These are phyloP conservation scores for Thera britannica DNA, from an alignment of 2,888 invertebrate genomes.

Conservation along the genomic window DNA sequence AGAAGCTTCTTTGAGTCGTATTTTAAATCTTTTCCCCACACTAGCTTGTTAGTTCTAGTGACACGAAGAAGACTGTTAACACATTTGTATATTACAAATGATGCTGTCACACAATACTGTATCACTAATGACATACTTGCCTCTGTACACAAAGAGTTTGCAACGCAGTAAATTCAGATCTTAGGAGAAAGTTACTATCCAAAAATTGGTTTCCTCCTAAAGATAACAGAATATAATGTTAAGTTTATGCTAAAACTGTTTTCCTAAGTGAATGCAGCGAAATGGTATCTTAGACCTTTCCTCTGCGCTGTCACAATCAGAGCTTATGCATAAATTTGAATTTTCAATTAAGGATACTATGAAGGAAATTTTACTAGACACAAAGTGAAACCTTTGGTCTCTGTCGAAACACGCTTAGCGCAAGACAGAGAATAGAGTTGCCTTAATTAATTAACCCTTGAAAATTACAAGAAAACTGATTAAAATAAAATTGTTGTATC, in stretches of 20 bases:
- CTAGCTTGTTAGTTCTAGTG: no score
- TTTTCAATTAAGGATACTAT: slow-evolving; percentile 84
- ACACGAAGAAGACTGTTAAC: no score
- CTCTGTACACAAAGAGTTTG: no score
- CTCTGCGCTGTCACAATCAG: slow-evolving; percentile 71
- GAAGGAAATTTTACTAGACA: slow-evolving; percentile 83
- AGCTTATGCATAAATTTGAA: slow-evolving; percentile 85
- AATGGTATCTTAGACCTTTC: slow-evolving; percentile 37
- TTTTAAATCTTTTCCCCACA: no score
- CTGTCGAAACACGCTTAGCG: slow-evolving; percentile 74
- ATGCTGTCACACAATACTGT: no score
- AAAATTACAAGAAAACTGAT: neutral
- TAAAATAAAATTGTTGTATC: neutral
- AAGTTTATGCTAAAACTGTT: slow-evolving; percentile 1
- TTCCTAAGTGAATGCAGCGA: slow-evolving; percentile 46
- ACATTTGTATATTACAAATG: no score
- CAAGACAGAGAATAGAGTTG: slow-evolving; percentile 50
- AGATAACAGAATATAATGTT: neutral
- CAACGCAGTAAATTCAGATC: no score
- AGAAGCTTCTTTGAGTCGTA: no score
- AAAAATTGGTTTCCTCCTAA: neutral
- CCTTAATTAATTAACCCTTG: neutral
- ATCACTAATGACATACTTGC: no score
- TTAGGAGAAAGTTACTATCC: neutral
- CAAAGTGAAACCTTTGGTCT: slow-evolving; percentile 83